Evolutionary conservation across 2,113 vertebrate genomes (phyloP), one percentile per base, ranked within the genome.

Genomic region (Struthio camelus): DNA sequence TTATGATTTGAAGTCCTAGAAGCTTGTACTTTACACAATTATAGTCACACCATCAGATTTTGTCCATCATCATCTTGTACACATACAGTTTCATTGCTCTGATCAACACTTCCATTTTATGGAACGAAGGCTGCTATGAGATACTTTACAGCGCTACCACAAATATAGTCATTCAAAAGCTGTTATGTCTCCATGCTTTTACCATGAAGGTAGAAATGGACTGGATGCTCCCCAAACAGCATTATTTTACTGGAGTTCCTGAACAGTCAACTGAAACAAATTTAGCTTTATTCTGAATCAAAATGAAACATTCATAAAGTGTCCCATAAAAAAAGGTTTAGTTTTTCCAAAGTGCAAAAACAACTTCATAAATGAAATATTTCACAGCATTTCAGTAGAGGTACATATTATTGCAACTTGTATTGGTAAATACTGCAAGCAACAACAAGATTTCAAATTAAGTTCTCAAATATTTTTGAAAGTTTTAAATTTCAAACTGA

Each of bases 321-420:
- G 82, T 85, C 70, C 65, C 69, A 67, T 76, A 18, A 62, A 82
- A 64, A 51, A 87, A 94, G 15, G 13, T 7, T 73, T 85, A 66
- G 5, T 50, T 93, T 82, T 69, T 80, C 77, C 66, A 44, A 82
- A 85, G 48, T 53, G 62, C 51, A 94, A 76, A 91, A 69, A 0
- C 27, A 51, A 89, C 85, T 54, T 67, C 2, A 70, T 64, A 91
- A 91, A 85, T 23, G 6, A 90, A 94, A 59, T 22, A 78, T 88
- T 91, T 86, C 79, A 91, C 65, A 75, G 71, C 82, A 88, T 90
- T 94, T 94, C 85, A 80, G 36, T 46, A 78, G 75, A 93, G 64
- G 44, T 77, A 90, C n/a, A 9, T 30, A 38, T 50, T 85, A 76
- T 9, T 73, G 27, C 82, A 86, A 90, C 54, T 80, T 59, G 8